A percentile compares a stretch with the other conserved stretches of the same genome.
phyloP scores from a whole-genome alignment of 2,888 invertebrate species.

The Xestia rhomboidea region DNA sequence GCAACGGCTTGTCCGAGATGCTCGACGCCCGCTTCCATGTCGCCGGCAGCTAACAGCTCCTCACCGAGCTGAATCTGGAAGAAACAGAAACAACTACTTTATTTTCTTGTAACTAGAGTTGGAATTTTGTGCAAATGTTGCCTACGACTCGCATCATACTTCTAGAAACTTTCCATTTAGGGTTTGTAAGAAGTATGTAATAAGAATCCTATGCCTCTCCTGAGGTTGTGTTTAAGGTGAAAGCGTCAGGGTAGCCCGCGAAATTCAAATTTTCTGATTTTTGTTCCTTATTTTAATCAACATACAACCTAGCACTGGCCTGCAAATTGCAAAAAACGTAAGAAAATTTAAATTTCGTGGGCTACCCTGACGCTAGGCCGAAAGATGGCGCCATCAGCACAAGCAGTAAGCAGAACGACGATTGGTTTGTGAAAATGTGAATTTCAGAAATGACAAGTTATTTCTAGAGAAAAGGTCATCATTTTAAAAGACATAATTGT shows the following conservation, averaged over 20 bases:
- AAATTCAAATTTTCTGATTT: too few relatives aligned
- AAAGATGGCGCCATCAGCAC: background rate
- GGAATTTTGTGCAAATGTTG: background rate
- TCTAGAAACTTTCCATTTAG: background rate
- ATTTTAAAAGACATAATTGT: too few relatives aligned
- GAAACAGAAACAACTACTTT: background rate
- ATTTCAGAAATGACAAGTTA: background rate
- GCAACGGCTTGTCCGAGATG: conserved; percentile 99
- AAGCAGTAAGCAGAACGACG: background rate
- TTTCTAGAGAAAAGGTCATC: background rate
- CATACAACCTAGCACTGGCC: too few relatives aligned
- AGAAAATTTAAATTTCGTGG: too few relatives aligned
- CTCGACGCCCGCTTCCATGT: conserved; percentile 97
- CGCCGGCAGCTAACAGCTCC: conserved; percentile 96
- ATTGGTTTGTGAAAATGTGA: background rate
- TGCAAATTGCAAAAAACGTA: too few relatives aligned
- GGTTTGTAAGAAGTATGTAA: background rate
- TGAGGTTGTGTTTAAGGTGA: too few relatives aligned
- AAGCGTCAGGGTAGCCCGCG: too few relatives aligned
- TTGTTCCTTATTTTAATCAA: too few relatives aligned
- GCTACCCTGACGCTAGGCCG: too few relatives aligned
- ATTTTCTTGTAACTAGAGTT: background rate
- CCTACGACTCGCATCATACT: background rate
- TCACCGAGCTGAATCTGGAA: conserved; percentile 97
- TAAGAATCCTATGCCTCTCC: background rate